phyloP scores from a whole-genome alignment of 2,888 invertebrate genomes.

The Odiellus spinosus region DNA sequence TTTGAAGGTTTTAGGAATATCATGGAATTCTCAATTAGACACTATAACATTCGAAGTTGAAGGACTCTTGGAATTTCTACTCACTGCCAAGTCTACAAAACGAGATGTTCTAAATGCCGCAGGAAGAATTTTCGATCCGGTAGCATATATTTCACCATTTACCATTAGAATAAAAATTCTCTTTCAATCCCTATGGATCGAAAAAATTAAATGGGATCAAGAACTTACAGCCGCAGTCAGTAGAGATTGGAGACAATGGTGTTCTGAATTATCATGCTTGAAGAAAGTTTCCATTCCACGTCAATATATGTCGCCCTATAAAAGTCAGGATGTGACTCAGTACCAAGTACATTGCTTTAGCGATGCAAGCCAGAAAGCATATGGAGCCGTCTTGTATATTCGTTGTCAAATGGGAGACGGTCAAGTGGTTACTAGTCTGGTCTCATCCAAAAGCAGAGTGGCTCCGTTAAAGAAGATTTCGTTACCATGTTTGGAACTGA shows the following conservation, averaged over 20 bases:
- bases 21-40: too few species aligned
- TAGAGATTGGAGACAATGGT: slow-evolving; percentile 1
- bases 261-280: not conserved
- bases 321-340: not conserved
- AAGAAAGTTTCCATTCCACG: slow-evolving; percentile 5
- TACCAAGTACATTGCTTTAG: slow-evolving; percentile 15
- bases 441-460: slow-evolving; percentile 7
- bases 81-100: too few species aligned
- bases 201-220: slow-evolving; percentile 20
- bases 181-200: slow-evolving; percentile 21
- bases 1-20: too few species aligned
- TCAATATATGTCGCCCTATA: slow-evolving; percentile 1
- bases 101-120: too few species aligned
- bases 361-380: slow-evolving; percentile 20
- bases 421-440: slow-evolving; percentile 11
- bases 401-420: slow-evolving; percentile 1
- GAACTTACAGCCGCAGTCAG: slow-evolving; percentile 11
- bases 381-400: slow-evolving; percentile 18
- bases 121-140: slow-evolving; percentile 11
- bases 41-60: too few species aligned
- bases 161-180: slow-evolving; percentile 16
- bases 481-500: slow-evolving; percentile 19
- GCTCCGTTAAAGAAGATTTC: slow-evolving; percentile 19
- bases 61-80: too few species aligned
- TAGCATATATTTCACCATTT: slow-evolving; percentile 15